phyloP scores from a whole-genome alignment of 2,797 vertebrate species.

The Benthosema pterotum region DNA sequence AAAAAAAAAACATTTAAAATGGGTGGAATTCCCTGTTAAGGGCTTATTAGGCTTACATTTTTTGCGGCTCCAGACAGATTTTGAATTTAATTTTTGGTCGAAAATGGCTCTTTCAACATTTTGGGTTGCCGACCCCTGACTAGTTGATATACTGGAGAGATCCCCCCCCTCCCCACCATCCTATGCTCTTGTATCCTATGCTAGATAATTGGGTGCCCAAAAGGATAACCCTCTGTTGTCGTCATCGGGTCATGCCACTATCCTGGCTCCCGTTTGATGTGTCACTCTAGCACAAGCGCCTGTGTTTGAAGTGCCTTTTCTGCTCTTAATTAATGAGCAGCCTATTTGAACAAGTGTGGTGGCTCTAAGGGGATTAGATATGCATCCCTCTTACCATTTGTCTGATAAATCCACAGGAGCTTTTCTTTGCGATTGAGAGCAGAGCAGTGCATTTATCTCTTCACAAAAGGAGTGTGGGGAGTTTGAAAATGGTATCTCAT shows the following conservation, averaged over 20 bases:
- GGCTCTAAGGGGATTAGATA: constrained; percentile 53
- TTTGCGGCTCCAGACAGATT: no score
- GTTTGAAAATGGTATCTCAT: constrained; percentile 10
- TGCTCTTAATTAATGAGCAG: constrained; percentile 67
- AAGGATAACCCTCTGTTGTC: constrained; percentile 20
- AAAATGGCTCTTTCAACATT: no score
- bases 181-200: constrained; percentile 31
- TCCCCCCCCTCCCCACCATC: not conserved
- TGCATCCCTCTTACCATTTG: constrained; percentile 40
- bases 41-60: no score
- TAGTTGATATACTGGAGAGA: constrained; percentile 6
- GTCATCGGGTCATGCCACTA: constrained; percentile 26
- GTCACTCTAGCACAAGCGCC: constrained; percentile 53
- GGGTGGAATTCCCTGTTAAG: no score
- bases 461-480: constrained; percentile 15
- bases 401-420: constrained; percentile 44
- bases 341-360: constrained; percentile 60
- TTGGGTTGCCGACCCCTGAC: no score
- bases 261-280: constrained; percentile 55
- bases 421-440: constrained; percentile 29
- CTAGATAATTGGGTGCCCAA: constrained; percentile 29
- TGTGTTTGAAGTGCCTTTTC: constrained; percentile 65
- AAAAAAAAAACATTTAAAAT: no score
- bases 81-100: no score
- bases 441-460: constrained; percentile 31